These are phyloP conservation scores for Platorchestia sp. DNA, from an alignment of 1,140 invertebrate species.

Conservation along the genomic window DNA sequence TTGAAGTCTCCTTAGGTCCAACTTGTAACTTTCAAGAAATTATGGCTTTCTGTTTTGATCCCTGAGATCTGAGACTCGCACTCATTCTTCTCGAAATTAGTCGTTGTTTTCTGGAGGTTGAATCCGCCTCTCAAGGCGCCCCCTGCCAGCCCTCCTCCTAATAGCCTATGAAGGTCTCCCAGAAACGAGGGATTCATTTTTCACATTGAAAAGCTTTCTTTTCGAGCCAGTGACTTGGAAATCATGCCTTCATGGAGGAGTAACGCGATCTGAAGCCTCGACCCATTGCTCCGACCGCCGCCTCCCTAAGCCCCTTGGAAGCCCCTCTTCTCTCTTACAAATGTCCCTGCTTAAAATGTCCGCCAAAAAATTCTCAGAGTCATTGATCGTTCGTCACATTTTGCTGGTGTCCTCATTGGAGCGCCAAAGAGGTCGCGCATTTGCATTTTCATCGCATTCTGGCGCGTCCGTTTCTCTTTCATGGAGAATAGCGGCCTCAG, in stretches of 20 bases:
- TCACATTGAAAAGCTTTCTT: slow-evolving; percentile 1
- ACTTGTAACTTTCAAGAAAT: neutral
- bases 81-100: neutral
- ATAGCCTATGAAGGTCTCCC: neutral
- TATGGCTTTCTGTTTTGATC: neutral
- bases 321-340: neutral
- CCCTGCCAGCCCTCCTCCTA: too few relatives aligned
- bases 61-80: neutral
- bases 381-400: slow-evolving; percentile 42
- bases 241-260: neutral
- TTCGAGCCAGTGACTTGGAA: slow-evolving; percentile 6
- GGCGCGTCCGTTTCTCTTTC: slow-evolving; percentile 29
- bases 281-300: neutral
- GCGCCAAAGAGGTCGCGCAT: slow-evolving; percentile 18
- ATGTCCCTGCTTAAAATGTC: slow-evolving; percentile 1
- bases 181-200: neutral
- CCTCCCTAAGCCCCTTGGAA: neutral
- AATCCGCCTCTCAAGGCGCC: neutral
- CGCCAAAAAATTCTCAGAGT: slow-evolving; percentile 10
- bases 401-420: slow-evolving; percentile 3
- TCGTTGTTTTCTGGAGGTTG: neutral
- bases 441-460: slow-evolving; percentile 53
- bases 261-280: slow-evolving; percentile 5
- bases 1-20: neutral
- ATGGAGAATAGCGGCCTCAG: neutral